Evolutionary conservation across 1,140 invertebrate species (phyloP), one percentile per base, ranked within the genome.

Genomic region (Schlechtendalia chinensis): DNA sequence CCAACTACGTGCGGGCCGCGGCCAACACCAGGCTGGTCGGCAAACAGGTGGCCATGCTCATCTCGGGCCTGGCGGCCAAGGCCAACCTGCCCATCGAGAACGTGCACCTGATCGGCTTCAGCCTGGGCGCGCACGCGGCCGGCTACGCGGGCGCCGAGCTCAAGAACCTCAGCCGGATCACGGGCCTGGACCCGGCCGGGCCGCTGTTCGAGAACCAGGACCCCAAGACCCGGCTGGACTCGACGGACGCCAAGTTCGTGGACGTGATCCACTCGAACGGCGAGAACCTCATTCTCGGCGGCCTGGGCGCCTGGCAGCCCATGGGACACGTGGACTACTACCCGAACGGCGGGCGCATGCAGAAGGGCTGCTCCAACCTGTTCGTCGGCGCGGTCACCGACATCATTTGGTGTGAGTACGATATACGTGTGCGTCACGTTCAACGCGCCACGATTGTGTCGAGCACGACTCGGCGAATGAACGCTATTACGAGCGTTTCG

Each of bases 211-310:
- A 96, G 85, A 91, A 91, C 39, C 94, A 96, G 85, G 93, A 95
- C 83, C 89, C 92, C 0, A 88, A 90, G 72, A 94, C 92, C 0
- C 88, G 95, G 1, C 86, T 97, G 61, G 95, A 96, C 84, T 90
- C 91, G 65, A 89, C 88, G 0, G 96, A 97, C 86, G 96, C 96
- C 0, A 89, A 91, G 58, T 97, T 97, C 85, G 96, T 98, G 0
- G 96, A 98, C 85, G 94, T 96, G 0, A 97, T 98, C 63, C 96
- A 98, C 85, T 95, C 94, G 17, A 96, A 98, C 85, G 96, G 94
- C 0, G 82, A 82, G 24, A 82, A 82, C 67, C 53, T 82, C 19
- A 91, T 96, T 47, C 87, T 95, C 58, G 94, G 94, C 1, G 93
- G 93, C 0, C 85, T 96, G 16, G 94, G 94, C 5, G 92, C 92